Base-by-base conservation (phyloP, 2,113 vertebrate genomes). In the Lethenteron reissneri region DNA sequence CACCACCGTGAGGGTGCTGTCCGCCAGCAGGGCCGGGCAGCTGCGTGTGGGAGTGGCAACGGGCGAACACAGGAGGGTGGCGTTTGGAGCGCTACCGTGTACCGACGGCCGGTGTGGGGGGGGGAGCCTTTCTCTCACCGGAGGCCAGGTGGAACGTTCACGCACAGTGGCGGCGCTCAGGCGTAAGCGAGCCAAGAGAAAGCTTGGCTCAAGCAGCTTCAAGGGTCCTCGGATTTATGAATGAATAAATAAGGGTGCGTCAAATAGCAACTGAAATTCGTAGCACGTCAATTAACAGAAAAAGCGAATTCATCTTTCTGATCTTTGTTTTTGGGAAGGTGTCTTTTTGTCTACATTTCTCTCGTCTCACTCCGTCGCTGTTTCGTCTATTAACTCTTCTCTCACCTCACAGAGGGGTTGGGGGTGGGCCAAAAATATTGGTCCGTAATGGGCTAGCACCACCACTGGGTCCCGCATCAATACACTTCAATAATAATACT, bases 1-100 rank as follows among this genome's bases (percentile, higher is more conserved):
- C 75, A 83, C 73, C 74, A 84, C 56, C 5, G 75, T 73, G 3
- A 80, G 73, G 1, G 76, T 84, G 79, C 83, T 79, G 59, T 80
- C 73, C 9, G 79, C 82, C 8, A 64, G 74, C 75, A 78, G 17
- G 75, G 82, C 71, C 8, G 81, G 80, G 58, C 82, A 86, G 58
- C 80, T 85, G 17, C 62, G 60, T 68, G 58, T 10, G 58, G 71
- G 60, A 74, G 69, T 5, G 41, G 41, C 41, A 41, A 41, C 41
- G 41, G 5, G 5, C 25, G 57, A 14, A 56, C 19, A 73, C 12
- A 57, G 9, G 58, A 57, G 56, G n/a, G 56, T 12, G 15, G 69
- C 15, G 69, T 68, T 64, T 10, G 19, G 71, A 71, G 59, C n/a
- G 5, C 19, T 8, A 2, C 71, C 76, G 74, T 74, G 60, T 71